Evolutionary conservation across 2,797 vertebrate species (phyloP), one percentile per base, ranked within the genome.

Genomic region (Scolopax rusticola): DNA sequence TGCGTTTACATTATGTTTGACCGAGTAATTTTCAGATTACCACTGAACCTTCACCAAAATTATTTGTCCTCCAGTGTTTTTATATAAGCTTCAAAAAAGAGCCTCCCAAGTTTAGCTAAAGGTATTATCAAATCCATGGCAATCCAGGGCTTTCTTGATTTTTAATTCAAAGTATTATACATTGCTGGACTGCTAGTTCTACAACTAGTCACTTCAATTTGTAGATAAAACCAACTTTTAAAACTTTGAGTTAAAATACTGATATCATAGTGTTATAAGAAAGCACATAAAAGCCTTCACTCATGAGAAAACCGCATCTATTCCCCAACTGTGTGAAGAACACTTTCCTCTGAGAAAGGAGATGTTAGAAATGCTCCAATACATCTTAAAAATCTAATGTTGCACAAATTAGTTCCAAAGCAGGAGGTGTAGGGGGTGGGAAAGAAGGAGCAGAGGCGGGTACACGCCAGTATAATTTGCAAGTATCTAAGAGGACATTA

Each of bases 401-500:
- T 80, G 65, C 64, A 87, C 40, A 81, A 76, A 56, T 71, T 21
- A 87, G 76, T 82, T 60, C 36, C 45, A 47, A 81, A 81, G 41
- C 15, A 89, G 67, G 57, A 84, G 51, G 36, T 24, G 32, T 16
- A 87, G 67, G 41, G 53, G 32, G 48, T 77, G 64, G 71, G 80
- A 67, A 89, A 40, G 61, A 93, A 56, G 70, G 50, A 87, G 89
- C 69, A 76, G 85, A 53, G 68, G 15, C 11, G 8, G 83, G 67
- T 47, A 71, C 48, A 61, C 95, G 77, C 53, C 89, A 94, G 78
- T 84, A 48, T 86, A 54, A 89, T 93, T 83, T 83, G 67, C 71
- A 94, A 84, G 93, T 89, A 94, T 75, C 74, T 48, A 61, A 89
- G 81, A 84, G 77, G 95, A 91, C 80, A 50, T 69, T 71, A 27